Evolutionary conservation across 2,888 invertebrate genomes (phyloP).

Genomic region (Agonopterix subpropinquella): DNA sequence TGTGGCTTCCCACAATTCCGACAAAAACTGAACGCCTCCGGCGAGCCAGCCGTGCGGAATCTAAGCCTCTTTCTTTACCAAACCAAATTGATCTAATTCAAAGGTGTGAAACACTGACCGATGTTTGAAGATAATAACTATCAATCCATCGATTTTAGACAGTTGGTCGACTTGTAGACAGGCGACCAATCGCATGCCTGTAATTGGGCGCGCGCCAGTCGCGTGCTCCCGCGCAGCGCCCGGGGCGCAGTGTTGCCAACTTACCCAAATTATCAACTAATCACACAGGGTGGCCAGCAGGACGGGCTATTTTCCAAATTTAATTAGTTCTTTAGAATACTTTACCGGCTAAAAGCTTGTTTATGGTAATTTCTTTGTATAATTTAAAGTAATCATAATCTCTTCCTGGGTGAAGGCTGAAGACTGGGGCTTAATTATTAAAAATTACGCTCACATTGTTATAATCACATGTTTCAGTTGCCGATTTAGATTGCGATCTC

Average conservation of each 20-base stretch:
- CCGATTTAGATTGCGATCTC: constrained; percentile 3
- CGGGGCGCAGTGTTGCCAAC: constrained; percentile 39
- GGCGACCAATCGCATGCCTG: constrained; percentile 40
- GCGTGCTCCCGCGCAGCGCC: constrained; percentile 42
- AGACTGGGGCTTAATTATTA: background rate
- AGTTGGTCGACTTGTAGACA: constrained; percentile 5
- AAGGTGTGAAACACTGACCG: constrained; percentile 1
- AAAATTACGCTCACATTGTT: background rate
- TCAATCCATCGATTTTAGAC: background rate
- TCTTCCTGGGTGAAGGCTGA: constrained; percentile 3
- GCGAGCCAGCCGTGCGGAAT: too few species aligned
- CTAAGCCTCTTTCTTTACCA: too few species aligned
- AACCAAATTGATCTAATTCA: background rate
- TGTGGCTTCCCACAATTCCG: too few species aligned
- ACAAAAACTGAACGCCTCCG: too few species aligned
- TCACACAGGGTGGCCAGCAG: constrained; percentile 52
- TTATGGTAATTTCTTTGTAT: constrained; percentile 5
- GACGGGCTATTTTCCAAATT: constrained; percentile 30
- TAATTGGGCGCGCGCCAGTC: constrained; percentile 47
- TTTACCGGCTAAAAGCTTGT: constrained; percentile 45
- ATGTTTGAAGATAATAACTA: too few species aligned
- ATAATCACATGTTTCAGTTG: background rate
- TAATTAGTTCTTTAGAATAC: constrained; percentile 61
- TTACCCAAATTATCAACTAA: constrained; percentile 50
- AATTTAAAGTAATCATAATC: too few species aligned